Conservation (phyloP, 1,140 invertebrate species). For the Fopius arisanus region DNA sequence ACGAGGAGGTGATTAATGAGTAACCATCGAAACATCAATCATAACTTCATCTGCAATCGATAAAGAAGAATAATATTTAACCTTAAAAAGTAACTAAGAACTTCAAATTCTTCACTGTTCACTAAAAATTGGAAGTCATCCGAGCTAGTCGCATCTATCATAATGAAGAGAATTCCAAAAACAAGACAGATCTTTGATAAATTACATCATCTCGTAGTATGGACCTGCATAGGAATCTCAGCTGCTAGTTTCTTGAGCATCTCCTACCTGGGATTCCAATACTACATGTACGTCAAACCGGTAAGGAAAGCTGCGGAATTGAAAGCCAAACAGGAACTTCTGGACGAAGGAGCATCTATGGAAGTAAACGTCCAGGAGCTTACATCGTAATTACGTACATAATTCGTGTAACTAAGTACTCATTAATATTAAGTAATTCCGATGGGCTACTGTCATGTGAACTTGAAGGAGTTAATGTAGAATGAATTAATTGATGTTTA, state of each 20-base stretch:
- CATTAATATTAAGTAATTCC: too few relatives aligned
- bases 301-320: neutral
- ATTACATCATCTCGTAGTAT: constrained; percentile 44
- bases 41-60: neutral
- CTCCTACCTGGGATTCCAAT: constrained; percentile 34
- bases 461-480: neutral
- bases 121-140: neutral
- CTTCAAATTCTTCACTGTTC: neutral
- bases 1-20: too few relatives aligned
- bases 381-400: neutral
- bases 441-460: neutral
- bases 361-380: neutral
- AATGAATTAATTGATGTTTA: too few relatives aligned
- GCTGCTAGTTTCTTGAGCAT: neutral
- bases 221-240: constrained; percentile 39
- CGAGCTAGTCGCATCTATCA: neutral
- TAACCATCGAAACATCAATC: too few relatives aligned
- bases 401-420: neutral
- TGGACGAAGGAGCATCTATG: constrained; percentile 43
- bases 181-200: constrained; percentile 31
- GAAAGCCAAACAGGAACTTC: constrained; percentile 37
- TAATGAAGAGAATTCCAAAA: constrained; percentile 15
- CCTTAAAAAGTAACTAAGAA: neutral
- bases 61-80: neutral
- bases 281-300: constrained; percentile 44